A percentile compares a stretch with the other conserved stretches of the same genome.
Evolutionary conservation across 2,113 vertebrate species (phyloP).

Genomic region (Poeciliopsis turrubarensis): DNA sequence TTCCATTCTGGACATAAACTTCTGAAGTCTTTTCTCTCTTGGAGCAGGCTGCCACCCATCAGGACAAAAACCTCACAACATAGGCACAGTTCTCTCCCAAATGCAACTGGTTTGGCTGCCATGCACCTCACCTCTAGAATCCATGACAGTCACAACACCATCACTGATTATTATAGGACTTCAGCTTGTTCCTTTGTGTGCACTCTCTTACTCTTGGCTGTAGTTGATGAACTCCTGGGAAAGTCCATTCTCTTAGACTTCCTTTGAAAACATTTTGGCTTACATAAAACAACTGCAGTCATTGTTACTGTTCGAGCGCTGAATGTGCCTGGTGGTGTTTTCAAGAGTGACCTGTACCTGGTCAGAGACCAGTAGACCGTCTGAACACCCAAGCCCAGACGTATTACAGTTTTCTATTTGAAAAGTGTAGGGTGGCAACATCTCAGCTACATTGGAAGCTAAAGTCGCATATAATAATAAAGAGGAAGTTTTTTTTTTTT

Average conservation of each 20-base stretch:
- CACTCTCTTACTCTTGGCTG: background rate
- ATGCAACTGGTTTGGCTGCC: background rate
- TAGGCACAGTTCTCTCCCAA: background rate
- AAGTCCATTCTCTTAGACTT: background rate
- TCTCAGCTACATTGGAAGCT: too few relatives aligned
- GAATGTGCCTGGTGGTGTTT: slow-evolving; percentile 82
- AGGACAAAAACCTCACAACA: background rate
- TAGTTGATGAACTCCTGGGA: background rate
- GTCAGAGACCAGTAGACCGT: slow-evolving; percentile 82
- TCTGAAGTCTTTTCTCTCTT: background rate
- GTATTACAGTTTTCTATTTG: too few relatives aligned
- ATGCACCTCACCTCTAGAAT: background rate
- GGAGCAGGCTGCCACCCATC: background rate
- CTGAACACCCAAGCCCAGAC: slow-evolving; percentile 82
- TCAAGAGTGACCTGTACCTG: slow-evolving; percentile 84
- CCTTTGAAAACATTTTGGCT: too few relatives aligned
- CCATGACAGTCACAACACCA: background rate
- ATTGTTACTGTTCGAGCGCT: slow-evolving; percentile 71
- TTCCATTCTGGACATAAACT: too few relatives aligned
- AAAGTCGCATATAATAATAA: too few relatives aligned
- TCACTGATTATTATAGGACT: background rate
- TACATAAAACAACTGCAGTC: background rate
- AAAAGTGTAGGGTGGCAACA: too few relatives aligned
- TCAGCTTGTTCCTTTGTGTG: too few relatives aligned
- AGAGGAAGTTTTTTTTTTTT: too few relatives aligned